These are phyloP conservation scores for Drosophila repletoides DNA, from an alignment of 1,140 invertebrate genomes.

Conservation along the genomic window DNA sequence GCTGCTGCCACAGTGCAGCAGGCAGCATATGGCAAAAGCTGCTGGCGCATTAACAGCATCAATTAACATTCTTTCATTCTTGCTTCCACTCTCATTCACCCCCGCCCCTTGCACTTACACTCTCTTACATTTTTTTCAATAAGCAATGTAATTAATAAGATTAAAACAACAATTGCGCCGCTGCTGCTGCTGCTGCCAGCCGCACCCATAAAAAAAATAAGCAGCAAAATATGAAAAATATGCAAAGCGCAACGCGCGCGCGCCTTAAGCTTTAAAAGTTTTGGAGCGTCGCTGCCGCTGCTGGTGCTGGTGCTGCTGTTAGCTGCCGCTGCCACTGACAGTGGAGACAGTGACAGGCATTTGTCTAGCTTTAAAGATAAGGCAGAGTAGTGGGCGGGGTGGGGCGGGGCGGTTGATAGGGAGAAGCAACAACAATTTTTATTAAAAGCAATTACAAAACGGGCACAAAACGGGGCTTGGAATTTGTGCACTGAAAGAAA, in stretches of 20 bases:
- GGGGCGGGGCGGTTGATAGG: background rate
- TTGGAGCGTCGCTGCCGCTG: conserved; percentile 34
- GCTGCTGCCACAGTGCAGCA: background rate
- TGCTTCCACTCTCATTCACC: conserved; percentile 1
- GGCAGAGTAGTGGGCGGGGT: conserved; percentile 29
- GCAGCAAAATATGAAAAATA: conserved; percentile 61
- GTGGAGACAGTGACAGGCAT: conserved; percentile 29
- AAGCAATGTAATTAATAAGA: conserved; percentile 79
- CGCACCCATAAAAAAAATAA: conserved; percentile 59
- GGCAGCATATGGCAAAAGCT: conserved; percentile 58
- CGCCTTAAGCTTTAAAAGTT: conserved; percentile 49
- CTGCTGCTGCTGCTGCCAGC: conserved; percentile 45
- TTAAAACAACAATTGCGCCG: conserved; percentile 72
- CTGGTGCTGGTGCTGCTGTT: too few species aligned
- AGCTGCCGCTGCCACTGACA: conserved; percentile 7
- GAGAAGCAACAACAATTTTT: conserved; percentile 65
- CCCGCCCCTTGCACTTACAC: too few species aligned
- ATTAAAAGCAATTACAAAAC: conserved; percentile 80
- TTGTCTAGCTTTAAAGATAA: conserved; percentile 47
- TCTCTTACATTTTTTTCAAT: conserved; percentile 44
- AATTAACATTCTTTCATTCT: conserved; percentile 65
- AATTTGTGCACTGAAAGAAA: conserved; percentile 50
- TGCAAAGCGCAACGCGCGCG: conserved; percentile 72
- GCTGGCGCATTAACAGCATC: conserved; percentile 53
- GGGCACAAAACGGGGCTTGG: conserved; percentile 48